Conservation (phyloP, 2,113 vertebrate genomes). For the Dermatemys mawii region DNA sequence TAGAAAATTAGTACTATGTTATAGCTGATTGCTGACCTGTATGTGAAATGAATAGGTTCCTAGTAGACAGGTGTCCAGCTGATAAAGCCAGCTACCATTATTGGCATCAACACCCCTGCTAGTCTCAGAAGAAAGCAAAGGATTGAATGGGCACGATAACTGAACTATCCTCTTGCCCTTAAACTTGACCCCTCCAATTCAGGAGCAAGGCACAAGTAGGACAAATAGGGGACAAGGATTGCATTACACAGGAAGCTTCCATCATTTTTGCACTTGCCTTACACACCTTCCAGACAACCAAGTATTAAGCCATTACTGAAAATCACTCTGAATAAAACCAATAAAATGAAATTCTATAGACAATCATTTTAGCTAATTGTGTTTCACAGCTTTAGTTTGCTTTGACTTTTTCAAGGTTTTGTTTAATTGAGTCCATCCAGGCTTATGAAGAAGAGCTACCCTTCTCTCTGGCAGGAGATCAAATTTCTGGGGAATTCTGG, state of each 20-base stretch:
- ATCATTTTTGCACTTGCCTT: rapidly evolving
- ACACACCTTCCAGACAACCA: not conserved
- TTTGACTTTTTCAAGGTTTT: not conserved
- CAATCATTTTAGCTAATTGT: rapidly evolving
- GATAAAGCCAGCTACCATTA: not conserved
- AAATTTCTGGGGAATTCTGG: not conserved
- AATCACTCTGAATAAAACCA: not conserved
- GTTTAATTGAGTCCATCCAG: not conserved
- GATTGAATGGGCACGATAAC: not conserved
- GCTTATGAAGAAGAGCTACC: rapidly evolving
- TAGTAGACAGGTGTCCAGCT: rapidly evolving
- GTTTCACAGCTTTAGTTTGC: not conserved
- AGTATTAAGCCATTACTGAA: not conserved
- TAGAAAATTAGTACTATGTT: not conserved
- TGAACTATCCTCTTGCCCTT: not conserved
- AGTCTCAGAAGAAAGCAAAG: not conserved
- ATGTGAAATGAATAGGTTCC: not conserved
- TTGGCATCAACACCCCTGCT: not conserved
- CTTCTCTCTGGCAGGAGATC: not conserved
- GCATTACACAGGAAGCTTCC: not conserved
- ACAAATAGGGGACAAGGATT: not conserved
- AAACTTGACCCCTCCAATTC: not conserved
- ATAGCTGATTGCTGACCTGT: not conserved
- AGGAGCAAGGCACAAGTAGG: not conserved
- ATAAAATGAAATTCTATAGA: not conserved